These are phyloP conservation scores for Hyles vespertilio DNA, from an alignment of 1,140 invertebrate genomes.

Conservation along the genomic window DNA sequence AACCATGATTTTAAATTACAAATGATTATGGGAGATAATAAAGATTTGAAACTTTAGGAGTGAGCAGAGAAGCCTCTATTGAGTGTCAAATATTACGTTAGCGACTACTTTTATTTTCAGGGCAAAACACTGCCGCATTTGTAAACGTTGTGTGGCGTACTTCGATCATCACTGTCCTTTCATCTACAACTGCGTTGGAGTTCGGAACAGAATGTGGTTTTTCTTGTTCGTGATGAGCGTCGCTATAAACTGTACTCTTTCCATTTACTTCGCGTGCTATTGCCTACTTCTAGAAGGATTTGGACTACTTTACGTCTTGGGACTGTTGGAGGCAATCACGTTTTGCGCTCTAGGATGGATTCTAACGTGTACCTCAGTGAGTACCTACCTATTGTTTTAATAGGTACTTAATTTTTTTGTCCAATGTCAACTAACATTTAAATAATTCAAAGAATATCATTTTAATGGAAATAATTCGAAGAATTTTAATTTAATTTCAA, in stretches of 20 bases:
- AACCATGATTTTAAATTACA: no score
- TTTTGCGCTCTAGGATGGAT: slow-evolving; percentile 92
- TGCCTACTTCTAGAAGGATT: slow-evolving; percentile 91
- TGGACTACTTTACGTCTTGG: slow-evolving; percentile 87
- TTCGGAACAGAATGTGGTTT: slow-evolving; percentile 93
- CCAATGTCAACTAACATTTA: no score
- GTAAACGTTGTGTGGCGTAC: slow-evolving; percentile 93
- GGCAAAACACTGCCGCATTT: slow-evolving; percentile 94
- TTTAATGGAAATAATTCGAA: no score
- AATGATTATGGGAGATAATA: no score
- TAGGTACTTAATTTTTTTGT: no score
- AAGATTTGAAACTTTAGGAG: no score
- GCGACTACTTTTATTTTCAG: slow-evolving; percentile 47
- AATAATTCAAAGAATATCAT: no score
- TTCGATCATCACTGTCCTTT: slow-evolving; percentile 98
- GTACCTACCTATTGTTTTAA: no score
- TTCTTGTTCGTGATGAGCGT: slow-evolving; percentile 91
- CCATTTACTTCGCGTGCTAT: slow-evolving; percentile 92
- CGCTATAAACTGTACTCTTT: slow-evolving; percentile 90
- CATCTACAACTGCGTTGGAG: slow-evolving; percentile 94
- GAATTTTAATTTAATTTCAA: no score
- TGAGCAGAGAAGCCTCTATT: no score
- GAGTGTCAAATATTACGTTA: no score
- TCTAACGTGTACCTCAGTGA: slow-evolving; percentile 91
- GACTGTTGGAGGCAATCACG: slow-evolving; percentile 86